These are phyloP conservation scores for Troides aeacus DNA, from an alignment of 2,888 invertebrate species.

Conservation along the genomic window DNA sequence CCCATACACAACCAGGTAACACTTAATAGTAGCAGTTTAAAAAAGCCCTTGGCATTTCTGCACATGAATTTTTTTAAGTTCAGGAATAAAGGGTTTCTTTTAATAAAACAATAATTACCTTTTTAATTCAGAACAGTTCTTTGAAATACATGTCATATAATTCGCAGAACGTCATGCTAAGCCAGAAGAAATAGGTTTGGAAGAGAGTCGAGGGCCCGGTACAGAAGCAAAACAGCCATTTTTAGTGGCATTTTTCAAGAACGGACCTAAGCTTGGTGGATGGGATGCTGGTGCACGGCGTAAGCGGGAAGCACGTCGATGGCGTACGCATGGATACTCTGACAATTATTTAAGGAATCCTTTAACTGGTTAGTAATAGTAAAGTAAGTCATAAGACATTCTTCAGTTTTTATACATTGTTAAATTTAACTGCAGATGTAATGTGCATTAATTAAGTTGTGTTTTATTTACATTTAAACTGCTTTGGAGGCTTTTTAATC, in stretches of 20 bases:
- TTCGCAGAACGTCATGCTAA: slow-evolving; percentile 86
- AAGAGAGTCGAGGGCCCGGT: slow-evolving; percentile 83
- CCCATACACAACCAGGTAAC: slow-evolving; percentile 83
- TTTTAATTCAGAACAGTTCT: not conserved
- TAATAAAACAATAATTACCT: not conserved
- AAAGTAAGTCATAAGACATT: not conserved
- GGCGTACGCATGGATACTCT: slow-evolving; percentile 73
- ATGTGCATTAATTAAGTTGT: too few species aligned
- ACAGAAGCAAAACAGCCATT: slow-evolving; percentile 92
- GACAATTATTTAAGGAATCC: slow-evolving; percentile 79
- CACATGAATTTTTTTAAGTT: not conserved
- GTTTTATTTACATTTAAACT: too few species aligned
- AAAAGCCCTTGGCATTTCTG: not conserved
- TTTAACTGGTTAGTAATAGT: slow-evolving; percentile 67
- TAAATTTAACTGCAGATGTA: too few species aligned
- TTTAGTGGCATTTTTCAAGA: slow-evolving; percentile 93
- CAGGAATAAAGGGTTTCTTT: not conserved
- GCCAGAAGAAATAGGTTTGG: slow-evolving; percentile 91
- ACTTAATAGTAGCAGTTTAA: not conserved
- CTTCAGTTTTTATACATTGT: too few species aligned
- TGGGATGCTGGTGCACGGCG: slow-evolving; percentile 79
- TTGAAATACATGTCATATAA: not conserved
- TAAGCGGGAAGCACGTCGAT: slow-evolving; percentile 79
- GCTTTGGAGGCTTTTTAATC: too few species aligned
- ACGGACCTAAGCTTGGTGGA: slow-evolving; percentile 73